phyloP scores from a whole-genome alignment of 2,113 vertebrate species.

The Circaetus cinerascens region DNA sequence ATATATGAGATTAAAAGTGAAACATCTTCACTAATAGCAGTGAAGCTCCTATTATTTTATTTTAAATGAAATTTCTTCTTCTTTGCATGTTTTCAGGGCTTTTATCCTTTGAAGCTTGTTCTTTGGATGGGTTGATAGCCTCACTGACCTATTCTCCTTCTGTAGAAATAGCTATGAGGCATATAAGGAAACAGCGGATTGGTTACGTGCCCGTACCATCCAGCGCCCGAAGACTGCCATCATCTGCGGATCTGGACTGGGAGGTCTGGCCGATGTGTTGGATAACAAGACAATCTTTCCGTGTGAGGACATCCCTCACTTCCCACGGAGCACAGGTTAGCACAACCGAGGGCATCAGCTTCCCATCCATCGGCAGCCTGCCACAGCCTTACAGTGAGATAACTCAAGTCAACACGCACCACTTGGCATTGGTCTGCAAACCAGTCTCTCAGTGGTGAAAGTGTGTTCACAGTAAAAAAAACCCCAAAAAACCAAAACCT shows the following conservation, averaged over 20 bases:
- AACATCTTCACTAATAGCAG: neutral
- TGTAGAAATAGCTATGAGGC: slow-evolving; percentile 1
- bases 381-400: too few relatives aligned
- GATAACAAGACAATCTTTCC: slow-evolving; percentile 52
- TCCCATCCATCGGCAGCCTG: neutral
- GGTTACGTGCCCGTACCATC: neutral
- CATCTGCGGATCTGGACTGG: slow-evolving; percentile 84
- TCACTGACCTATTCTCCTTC: neutral
- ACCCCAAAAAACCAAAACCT: neutral
- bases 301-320: slow-evolving; percentile 77
- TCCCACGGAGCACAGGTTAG: slow-evolving; percentile 77
- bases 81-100: neutral
- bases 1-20: neutral
- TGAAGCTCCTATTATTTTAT: neutral
- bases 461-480: neutral
- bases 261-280: slow-evolving; percentile 74
- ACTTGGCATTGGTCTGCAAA: neutral
- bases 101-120: neutral
- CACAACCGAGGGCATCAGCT: neutral
- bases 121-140: neutral
- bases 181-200: slow-evolving; percentile 39
- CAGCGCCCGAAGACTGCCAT: slow-evolving; percentile 73
- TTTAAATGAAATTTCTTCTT: neutral
- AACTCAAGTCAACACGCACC: accelerated
- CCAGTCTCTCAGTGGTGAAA: neutral